Evolutionary conservation across 1,140 invertebrate species (phyloP), one percentile per base, ranked within the genome.

Genomic region (Pygmarrhopalites habei): DNA sequence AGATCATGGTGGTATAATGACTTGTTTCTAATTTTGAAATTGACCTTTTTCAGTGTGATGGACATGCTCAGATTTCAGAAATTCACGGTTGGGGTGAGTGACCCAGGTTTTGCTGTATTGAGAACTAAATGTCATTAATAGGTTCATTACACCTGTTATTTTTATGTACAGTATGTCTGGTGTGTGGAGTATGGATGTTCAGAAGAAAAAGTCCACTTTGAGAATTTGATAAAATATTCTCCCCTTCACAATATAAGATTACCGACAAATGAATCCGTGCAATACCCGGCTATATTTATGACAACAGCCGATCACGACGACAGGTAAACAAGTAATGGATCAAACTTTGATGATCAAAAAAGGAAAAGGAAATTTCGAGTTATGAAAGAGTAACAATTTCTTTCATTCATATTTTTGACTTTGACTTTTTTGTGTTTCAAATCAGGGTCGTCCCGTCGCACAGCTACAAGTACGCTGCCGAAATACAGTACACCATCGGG

Each of bases 41-140:
- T n/a, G n/a, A n/a, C n/a, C n/a, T n/a, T n/a, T n/a, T n/a, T n/a
- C n/a, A 60, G 32, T 14, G 19, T 49, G 25, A 59, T 65, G 43
- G 58, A 65, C 21, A 53, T 60, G 52, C 28, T 63, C 7, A 39
- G 94, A 43, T 99, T 92, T 78, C 92, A 98, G 78, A 97, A 96
- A 77, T 99, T 98, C 75, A 98, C 95, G 1, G 94, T 97, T 74
- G 96, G 95, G 0, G 86, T 91, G 76, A 89, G n/a, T n/a, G n/a
- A n/a, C n/a, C n/a, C n/a, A n/a, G n/a, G n/a, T n/a, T n/a, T n/a
- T n/a, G n/a, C n/a, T n/a, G n/a, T n/a, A n/a, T n/a, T n/a, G n/a
- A n/a, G n/a, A n/a, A n/a, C n/a, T n/a, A n/a, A n/a, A n/a, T n/a
- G n/a, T n/a, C n/a, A n/a, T n/a, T n/a, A n/a, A n/a, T n/a, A n/a